Evolutionary conservation across 2,888 invertebrate species (phyloP).

Genomic region (Nomada flava): DNA sequence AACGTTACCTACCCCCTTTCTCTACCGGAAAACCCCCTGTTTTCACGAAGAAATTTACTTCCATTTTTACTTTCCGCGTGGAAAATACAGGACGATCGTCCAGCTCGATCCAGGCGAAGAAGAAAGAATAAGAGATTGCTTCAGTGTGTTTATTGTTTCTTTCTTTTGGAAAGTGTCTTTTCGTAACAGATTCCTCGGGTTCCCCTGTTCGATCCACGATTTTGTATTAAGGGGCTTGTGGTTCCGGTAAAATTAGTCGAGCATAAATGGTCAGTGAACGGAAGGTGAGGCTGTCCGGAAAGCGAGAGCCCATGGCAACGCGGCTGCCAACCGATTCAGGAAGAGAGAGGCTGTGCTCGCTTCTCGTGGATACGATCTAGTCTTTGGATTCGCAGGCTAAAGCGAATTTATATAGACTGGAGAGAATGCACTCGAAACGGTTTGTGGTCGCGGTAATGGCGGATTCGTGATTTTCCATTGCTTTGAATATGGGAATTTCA

Average conservation of each 20-base stretch:
- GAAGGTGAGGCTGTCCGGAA: constrained; percentile 70
- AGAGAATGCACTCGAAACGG: not conserved
- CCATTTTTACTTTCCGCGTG: constrained; percentile 22
- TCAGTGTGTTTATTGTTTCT: not conserved
- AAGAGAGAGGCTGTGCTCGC: constrained; percentile 74
- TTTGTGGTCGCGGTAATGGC: not conserved
- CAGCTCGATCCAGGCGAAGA: too few species aligned
- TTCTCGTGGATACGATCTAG: constrained; percentile 49
- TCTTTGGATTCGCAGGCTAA: not conserved
- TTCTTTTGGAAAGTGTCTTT: constrained; percentile 41
- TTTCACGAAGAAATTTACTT: too few species aligned
- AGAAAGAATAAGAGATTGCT: too few species aligned
- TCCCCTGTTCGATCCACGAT: constrained; percentile 7
- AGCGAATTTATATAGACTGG: not conserved
- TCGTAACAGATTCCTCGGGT: constrained; percentile 10
- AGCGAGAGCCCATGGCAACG: constrained; percentile 66
- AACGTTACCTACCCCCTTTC: too few species aligned
- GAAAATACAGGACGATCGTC: constrained; percentile 42
- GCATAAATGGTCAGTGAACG: constrained; percentile 73
- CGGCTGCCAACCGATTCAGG: constrained; percentile 64
- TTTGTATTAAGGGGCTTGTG: constrained; percentile 21
- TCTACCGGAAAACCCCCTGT: too few species aligned
- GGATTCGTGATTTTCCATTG: not conserved
- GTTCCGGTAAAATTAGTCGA: constrained; percentile 57
- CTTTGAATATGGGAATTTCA: not conserved